Conservation (phyloP, 2,888 invertebrate genomes). For the Strigamia crassipes region DNA sequence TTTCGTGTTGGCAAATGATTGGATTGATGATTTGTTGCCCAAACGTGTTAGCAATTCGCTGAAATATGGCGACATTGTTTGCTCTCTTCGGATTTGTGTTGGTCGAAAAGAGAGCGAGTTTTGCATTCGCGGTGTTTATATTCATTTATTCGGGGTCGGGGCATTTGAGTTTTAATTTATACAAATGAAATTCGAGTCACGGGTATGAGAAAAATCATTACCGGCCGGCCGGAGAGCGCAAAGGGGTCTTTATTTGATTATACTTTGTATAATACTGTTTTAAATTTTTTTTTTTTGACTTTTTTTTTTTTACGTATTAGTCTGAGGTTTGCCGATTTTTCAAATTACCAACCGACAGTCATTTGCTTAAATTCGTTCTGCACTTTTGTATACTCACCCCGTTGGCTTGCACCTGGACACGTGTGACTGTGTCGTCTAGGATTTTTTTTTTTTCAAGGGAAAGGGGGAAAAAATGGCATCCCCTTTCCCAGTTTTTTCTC, state of each 20-base stretch:
- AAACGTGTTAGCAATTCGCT: not conserved
- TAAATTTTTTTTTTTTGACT: not conserved
- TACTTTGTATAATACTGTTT: not conserved
- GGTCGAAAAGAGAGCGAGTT: not conserved
- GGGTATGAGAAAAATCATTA: slow-evolving; percentile 28
- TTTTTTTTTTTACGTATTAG: not conserved
- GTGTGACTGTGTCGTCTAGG: slow-evolving; percentile 28
- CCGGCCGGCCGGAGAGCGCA: not conserved
- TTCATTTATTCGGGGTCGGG: slow-evolving; percentile 38
- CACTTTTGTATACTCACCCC: not conserved
- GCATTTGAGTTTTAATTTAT: slow-evolving; percentile 16
- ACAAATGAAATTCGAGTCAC: slow-evolving; percentile 38
- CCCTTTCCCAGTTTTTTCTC: not conserved
- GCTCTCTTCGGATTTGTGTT: not conserved
- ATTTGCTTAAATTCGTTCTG: not conserved
- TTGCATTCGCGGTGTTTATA: not conserved
- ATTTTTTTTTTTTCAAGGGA: not conserved
- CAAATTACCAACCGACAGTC: not conserved
- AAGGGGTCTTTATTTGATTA: slow-evolving; percentile 1
- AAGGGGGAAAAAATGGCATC: not conserved
- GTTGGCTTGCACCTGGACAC: slow-evolving; percentile 24
- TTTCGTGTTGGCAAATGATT: not conserved
- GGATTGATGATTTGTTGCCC: not conserved
- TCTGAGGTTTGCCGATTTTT: not conserved
- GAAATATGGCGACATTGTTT: not conserved